These are phyloP conservation scores for Atta cephalotes DNA, from an alignment of 1,140 invertebrate species.

Conservation along the genomic window DNA sequence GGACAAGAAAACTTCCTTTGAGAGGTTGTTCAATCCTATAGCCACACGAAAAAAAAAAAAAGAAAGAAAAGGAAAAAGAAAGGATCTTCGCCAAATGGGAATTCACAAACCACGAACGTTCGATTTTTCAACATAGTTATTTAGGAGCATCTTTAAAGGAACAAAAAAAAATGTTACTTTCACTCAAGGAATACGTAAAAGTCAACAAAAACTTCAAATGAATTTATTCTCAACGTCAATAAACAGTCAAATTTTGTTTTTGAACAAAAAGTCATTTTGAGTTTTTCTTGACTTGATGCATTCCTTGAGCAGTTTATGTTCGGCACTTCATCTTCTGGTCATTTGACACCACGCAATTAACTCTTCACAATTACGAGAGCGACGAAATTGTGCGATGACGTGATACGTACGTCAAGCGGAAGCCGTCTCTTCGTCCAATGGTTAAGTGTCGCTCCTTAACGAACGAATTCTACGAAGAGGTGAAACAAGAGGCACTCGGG, in stretches of 20 bases:
- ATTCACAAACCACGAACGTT: background rate
- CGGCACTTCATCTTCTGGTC: background rate
- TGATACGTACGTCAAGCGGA: conserved; percentile 2
- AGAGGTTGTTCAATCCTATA: background rate
- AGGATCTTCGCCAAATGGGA: background rate
- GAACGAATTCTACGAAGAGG: conserved; percentile 54
- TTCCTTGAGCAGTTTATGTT: no score
- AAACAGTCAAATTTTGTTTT: no score
- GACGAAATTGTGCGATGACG: conserved; percentile 16
- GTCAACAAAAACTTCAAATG: no score
- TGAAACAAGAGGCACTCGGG: conserved; percentile 31
- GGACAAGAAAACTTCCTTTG: background rate
- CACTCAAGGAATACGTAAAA: no score
- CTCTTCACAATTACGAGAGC: conserved; percentile 12
- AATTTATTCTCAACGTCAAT: no score
- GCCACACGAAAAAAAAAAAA: background rate
- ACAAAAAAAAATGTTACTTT: no score
- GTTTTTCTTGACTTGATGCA: no score
- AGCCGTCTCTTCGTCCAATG: conserved; percentile 21
- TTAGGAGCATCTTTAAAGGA: no score
- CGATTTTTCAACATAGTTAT: no score
- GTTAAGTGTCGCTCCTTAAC: conserved; percentile 52
- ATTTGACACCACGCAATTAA: background rate
- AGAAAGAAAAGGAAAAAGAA: background rate
- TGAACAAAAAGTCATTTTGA: no score